Conservation (phyloP, 1,140 invertebrate species). For the Trinorchestia longiramus region DNA sequence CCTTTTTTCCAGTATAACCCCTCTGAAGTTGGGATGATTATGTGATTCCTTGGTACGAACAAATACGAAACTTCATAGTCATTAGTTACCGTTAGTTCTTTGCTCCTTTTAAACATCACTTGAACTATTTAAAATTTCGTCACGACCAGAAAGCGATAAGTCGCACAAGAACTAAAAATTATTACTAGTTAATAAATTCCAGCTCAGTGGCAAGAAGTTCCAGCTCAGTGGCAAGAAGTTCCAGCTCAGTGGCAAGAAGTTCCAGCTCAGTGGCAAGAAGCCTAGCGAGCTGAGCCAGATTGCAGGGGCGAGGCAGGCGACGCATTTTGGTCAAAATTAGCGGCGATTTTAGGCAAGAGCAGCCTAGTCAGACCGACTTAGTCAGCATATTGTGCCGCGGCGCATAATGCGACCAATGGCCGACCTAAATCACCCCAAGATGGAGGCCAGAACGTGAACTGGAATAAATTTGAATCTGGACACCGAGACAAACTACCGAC, state of each 20-base stretch:
- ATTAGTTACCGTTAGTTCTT: too few species aligned
- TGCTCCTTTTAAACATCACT: too few species aligned
- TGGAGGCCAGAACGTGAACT: slow-evolving; percentile 37
- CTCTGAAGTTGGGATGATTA: too few species aligned
- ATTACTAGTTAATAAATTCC: neutral
- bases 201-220: too few species aligned
- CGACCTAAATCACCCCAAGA: slow-evolving; percentile 38
- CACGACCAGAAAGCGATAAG: neutral
- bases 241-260: neutral
- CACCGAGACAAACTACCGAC: neutral
- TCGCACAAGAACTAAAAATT: neutral
- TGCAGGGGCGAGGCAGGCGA: neutral
- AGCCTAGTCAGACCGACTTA: neutral
- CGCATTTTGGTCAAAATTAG: neutral
- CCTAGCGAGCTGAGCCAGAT: neutral
- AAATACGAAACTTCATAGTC: too few species aligned
- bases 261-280: neutral
- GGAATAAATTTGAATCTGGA: slow-evolving; percentile 33
- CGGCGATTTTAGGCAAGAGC: neutral
- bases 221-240: too few species aligned
- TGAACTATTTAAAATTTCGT: neutral
- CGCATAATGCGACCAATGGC: slow-evolving; percentile 27
- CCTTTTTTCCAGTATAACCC: too few species aligned
- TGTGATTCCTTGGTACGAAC: too few species aligned
- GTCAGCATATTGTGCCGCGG: slow-evolving; percentile 31